These are phyloP conservation scores for Gallinago nigripennis DNA, from an alignment of 2,797 vertebrate genomes.

Conservation along the genomic window DNA sequence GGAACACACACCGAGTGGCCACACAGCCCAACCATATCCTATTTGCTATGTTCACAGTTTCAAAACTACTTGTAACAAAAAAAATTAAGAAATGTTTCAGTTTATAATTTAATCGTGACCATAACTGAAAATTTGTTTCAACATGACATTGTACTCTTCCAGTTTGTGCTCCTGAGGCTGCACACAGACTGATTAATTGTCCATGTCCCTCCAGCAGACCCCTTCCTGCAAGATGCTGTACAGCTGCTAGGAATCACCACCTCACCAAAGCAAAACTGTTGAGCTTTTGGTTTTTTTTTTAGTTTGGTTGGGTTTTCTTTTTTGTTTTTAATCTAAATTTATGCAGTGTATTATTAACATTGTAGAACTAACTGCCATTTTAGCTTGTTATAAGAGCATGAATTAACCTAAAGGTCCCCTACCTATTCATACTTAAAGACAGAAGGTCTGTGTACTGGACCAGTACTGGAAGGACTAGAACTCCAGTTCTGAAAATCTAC, in stretches of 20 bases:
- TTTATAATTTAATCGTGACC: background rate
- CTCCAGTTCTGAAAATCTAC: background rate
- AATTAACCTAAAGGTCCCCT: background rate
- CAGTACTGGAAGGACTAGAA: too few species aligned
- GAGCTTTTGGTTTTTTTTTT: background rate
- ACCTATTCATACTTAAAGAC: background rate
- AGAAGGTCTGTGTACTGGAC: background rate
- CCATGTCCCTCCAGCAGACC: background rate
- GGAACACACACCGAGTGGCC: conserved; percentile 54
- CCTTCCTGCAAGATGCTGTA: background rate
- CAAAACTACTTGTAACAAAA: conserved; percentile 63
- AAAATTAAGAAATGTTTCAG: conserved; percentile 25
- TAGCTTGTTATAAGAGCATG: background rate
- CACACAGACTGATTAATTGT: background rate
- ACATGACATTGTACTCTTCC: background rate
- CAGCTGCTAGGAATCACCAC: background rate
- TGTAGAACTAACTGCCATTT: background rate
- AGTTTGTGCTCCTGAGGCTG: background rate
- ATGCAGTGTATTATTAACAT: background rate
- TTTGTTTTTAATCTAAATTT: background rate
- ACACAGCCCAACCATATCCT: background rate
- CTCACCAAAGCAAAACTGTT: background rate
- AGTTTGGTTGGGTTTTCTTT: background rate
- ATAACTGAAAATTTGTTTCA: background rate
- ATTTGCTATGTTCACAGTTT: conserved; percentile 20